phyloP scores from a whole-genome alignment of 2,888 invertebrate species.

The Mythimna ferrago region DNA sequence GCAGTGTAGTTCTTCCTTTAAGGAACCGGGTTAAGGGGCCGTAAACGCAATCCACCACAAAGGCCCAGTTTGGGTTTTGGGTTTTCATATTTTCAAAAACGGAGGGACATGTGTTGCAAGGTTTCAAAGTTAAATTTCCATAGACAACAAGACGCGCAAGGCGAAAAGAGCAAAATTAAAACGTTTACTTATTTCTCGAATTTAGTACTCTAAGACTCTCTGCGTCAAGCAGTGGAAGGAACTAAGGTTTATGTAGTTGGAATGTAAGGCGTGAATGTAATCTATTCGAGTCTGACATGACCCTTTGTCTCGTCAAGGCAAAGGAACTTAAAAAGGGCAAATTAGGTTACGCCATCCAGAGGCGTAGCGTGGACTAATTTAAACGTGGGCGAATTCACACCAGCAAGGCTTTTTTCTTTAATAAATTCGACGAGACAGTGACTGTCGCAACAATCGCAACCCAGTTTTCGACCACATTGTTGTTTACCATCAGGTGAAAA shows the following conservation, averaged over 20 bases:
- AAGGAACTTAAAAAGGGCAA: slow-evolving; percentile 30
- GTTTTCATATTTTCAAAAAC: too few species aligned
- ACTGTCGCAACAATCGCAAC: too few species aligned
- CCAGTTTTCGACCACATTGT: too few species aligned
- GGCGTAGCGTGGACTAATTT: too few species aligned
- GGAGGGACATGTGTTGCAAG: too few species aligned
- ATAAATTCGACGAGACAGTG: too few species aligned
- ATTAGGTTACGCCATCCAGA: slow-evolving; percentile 39
- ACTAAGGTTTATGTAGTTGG: background rate
- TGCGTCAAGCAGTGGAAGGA: background rate
- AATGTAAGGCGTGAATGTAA: background rate
- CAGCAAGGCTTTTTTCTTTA: too few species aligned
- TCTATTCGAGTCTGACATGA: background rate
- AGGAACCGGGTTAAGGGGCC: too few species aligned
- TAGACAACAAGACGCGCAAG: background rate
- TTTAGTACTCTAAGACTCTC: background rate
- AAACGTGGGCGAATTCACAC: too few species aligned
- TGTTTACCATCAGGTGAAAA: too few species aligned
- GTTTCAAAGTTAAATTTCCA: background rate
- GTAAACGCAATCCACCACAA: background rate
- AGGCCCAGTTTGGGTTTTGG: background rate
- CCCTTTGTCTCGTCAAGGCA: slow-evolving; percentile 19
- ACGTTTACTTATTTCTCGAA: background rate
- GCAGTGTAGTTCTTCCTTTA: background rate
- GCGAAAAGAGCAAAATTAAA: background rate